These are phyloP conservation scores for Centropristis striata DNA, from an alignment of 2,113 vertebrate species.

Conservation along the genomic window DNA sequence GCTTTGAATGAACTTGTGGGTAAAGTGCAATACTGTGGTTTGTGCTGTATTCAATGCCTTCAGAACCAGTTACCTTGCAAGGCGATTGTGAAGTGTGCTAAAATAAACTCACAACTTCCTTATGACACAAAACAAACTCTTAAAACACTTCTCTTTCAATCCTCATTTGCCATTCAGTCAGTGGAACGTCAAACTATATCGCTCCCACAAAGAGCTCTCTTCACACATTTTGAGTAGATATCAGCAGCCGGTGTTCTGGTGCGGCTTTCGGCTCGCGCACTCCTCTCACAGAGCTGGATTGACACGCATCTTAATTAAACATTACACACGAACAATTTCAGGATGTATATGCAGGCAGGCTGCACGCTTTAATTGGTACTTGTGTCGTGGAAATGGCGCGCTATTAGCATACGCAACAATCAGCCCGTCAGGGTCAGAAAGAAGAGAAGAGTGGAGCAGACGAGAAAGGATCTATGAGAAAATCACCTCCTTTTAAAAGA, in stretches of 20 bases:
- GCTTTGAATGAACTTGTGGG: conserved; percentile 1
- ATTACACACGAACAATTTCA: conserved; percentile 64
- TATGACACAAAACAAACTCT: conserved; percentile 9
- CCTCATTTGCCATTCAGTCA: conserved; percentile 34
- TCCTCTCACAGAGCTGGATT: conserved; percentile 41
- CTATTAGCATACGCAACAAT: conserved; percentile 66
- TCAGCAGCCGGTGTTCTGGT: conserved; percentile 3
- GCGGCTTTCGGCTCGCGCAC: conserved; percentile 5
- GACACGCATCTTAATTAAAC: conserved; percentile 74
- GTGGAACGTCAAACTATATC: conserved; percentile 13
- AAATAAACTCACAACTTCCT: conserved; percentile 2
- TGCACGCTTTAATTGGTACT: conserved; percentile 70
- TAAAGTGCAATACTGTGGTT: background rate
- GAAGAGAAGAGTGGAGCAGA: conserved; percentile 34
- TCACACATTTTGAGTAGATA: conserved; percentile 46
- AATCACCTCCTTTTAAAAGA: conserved; percentile 62
- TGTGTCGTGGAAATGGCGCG: conserved; percentile 43
- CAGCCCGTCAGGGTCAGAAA: conserved; percentile 45
- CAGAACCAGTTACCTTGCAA: background rate
- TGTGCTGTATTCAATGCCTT: background rate
- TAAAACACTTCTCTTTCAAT: conserved; percentile 26
- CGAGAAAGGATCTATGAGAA: conserved; percentile 45
- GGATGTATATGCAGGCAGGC: conserved; percentile 59
- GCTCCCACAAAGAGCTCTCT: conserved; percentile 34
- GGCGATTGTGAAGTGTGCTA: background rate